Percentiles rank a stretch among this genome's conserved stretches.
Evolutionary conservation across 37 sponge, comb jelly and placozoan genomes (phyloP).

Genomic region (Amphimedon queenslandica): DNA sequence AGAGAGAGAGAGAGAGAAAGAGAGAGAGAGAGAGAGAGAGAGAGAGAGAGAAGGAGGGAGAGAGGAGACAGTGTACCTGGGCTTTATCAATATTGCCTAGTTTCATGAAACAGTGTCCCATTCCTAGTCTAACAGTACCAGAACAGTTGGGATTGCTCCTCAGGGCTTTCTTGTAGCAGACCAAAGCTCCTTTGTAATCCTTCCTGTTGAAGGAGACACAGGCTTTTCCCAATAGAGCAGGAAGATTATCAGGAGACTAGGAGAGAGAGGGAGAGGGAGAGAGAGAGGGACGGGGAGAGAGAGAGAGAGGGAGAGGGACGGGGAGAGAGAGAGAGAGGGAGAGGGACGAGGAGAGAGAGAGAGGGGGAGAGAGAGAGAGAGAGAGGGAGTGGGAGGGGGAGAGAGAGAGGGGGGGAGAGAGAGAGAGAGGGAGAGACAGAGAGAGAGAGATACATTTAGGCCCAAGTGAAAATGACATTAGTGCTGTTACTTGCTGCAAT

Average conservation of each 20-base stretch:
- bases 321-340: slow-evolving; percentile 5
- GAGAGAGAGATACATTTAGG: no score
- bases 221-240: slow-evolving; percentile 84
- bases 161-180: slow-evolving; percentile 92
- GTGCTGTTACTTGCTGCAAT: slow-evolving; percentile 76
- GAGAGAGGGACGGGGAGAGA: slow-evolving; percentile 1
- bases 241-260: slow-evolving; percentile 60
- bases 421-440: no score
- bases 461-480: no score
- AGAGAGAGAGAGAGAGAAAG: slow-evolving; percentile 9
- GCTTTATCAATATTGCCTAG: slow-evolving; percentile 89
- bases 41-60: slow-evolving; percentile 11
- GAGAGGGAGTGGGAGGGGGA: neutral
- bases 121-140: slow-evolving; percentile 87
- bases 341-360: no score
- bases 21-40: slow-evolving; percentile 14
- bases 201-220: slow-evolving; percentile 92
- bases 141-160: slow-evolving; percentile 82
- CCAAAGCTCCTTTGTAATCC: slow-evolving; percentile 93
- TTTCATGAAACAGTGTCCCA: slow-evolving; percentile 90
- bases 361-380: no score
- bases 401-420: slow-evolving; percentile 4
- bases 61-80: no score
- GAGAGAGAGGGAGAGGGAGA: neutral
- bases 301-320: slow-evolving; percentile 13